Evolutionary conservation across 2,888 invertebrate species (phyloP), one percentile per base, ranked within the genome.

Genomic region (Temnothorax rugatulus): DNA sequence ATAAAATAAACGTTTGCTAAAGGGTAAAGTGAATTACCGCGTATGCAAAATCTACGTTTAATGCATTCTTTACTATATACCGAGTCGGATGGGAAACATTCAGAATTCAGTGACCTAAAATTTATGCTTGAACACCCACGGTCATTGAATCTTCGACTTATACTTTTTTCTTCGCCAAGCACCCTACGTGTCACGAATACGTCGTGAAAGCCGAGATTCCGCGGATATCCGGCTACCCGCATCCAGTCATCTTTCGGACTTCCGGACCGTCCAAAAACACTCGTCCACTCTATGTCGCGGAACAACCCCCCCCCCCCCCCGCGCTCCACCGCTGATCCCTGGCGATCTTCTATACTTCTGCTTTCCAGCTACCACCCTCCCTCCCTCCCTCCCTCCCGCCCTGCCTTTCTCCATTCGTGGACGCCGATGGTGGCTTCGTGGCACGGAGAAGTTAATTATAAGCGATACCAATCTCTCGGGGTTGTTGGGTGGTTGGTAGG

Each of bases 361-460:
- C 59, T 79, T 79, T 63, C 83, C 52, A 79, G 66, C 69, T 82
- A 47, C 44, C 83, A n/a, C 61, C 59, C 69, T 66, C 66, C 50
- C 69, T n/a, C n/a, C n/a, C n/a, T 61, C 66, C 59, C 81, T 61
- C 86, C 44, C 71, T 71, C 79, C 69, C 85, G 38, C n/a, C 41
- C 54, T 18, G 74, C 64, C 74, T 54, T 83, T 18, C 41, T 61
- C 71, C 86, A 87, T 87, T 89, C 92, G 90, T 91, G 91, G 91
- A 92, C 92, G 90, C 90, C 93, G 93, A 93, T 93, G 92, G 91
- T 91, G 93, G 91, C 93, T 93, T 94, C 94, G 94, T 94, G 95
- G 94, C 93, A 94, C 94, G 94, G 94, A 95, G 95, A 95, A 95
- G 95, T 95, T 94, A 95, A 95, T 95, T 95, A 95, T 95, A 95